phyloP scores from a whole-genome alignment of 2,888 invertebrate genomes.

The Eupithecia vulgata region DNA sequence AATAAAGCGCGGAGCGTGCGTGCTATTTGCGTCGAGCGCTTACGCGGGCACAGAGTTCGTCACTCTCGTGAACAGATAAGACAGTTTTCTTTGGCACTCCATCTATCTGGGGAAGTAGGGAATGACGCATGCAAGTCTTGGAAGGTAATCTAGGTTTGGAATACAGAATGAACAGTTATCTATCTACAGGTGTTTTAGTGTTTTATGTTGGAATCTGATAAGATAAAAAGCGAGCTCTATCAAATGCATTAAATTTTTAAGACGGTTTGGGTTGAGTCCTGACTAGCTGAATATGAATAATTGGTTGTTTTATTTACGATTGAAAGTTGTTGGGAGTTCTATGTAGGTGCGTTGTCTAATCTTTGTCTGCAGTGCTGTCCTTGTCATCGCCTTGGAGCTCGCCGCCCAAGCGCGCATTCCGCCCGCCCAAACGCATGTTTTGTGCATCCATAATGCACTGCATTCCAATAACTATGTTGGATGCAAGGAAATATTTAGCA shows the following conservation, averaged over 20 bases:
- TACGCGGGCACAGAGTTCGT: slow-evolving; percentile 51
- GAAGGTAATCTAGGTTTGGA: background rate
- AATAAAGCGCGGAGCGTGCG: slow-evolving; percentile 69
- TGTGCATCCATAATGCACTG: slow-evolving; percentile 14
- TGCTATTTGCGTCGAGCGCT: slow-evolving; percentile 76
- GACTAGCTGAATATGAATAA: background rate
- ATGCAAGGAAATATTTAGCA: background rate
- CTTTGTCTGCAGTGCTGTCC: slow-evolving; percentile 51
- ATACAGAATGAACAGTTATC: slow-evolving; percentile 1
- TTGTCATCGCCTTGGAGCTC: slow-evolving; percentile 54
- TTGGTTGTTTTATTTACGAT: background rate
- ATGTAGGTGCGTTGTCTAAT: slow-evolving; percentile 30
- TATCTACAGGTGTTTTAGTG: background rate
- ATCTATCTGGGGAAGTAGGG: slow-evolving; percentile 1
- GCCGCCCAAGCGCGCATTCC: slow-evolving; percentile 53
- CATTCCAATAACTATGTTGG: slow-evolving; percentile 1
- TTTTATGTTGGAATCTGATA: background rate
- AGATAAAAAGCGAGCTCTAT: background rate
- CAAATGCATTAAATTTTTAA: background rate
- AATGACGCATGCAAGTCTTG: background rate
- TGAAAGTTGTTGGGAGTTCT: background rate
- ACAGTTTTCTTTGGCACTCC: background rate
- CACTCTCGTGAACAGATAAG: slow-evolving; percentile 45
- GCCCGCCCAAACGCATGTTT: slow-evolving; percentile 43
- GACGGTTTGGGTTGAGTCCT: no score